Evolutionary conservation across 2,888 invertebrate genomes (phyloP).

Genomic region (Noctua pronuba): DNA sequence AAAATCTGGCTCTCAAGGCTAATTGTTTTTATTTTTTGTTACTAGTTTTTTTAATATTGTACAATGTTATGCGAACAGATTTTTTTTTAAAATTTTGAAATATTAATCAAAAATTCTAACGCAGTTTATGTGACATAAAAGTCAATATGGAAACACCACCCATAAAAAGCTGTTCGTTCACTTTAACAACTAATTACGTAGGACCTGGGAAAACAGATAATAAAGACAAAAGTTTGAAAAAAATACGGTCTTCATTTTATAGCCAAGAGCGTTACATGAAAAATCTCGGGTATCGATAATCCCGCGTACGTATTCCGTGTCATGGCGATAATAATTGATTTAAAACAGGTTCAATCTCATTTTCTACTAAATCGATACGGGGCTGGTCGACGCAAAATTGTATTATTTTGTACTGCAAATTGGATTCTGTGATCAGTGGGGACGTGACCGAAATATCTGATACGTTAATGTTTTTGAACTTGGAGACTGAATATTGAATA

Average conservation of each 20-base stretch:
- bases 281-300: conserved; percentile 51
- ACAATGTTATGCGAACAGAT: no score
- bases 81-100: neutral
- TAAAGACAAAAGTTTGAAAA: neutral
- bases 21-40: neutral
- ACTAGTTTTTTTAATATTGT: no score
- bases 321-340: conserved; percentile 74
- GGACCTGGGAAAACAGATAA: neutral
- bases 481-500: conserved; percentile 24
- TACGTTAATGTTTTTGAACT: conserved; percentile 67
- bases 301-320: conserved; percentile 52
- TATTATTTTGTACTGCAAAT: conserved; percentile 83
- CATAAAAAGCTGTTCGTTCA: neutral
- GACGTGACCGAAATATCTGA: conserved; percentile 77
- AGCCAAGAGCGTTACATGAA: conserved; percentile 24
- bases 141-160: neutral
- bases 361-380: conserved; percentile 80
- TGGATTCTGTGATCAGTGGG: conserved; percentile 79
- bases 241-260: conserved; percentile 7
- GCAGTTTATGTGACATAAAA: neutral
- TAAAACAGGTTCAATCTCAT: conserved; percentile 81
- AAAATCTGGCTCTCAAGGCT: no score
- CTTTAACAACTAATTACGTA: neutral
- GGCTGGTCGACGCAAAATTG: conserved; percentile 79
- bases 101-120: neutral